Evolutionary conservation across 2,797 vertebrate species (phyloP).

Genomic region (Melopsittacus undulatus): DNA sequence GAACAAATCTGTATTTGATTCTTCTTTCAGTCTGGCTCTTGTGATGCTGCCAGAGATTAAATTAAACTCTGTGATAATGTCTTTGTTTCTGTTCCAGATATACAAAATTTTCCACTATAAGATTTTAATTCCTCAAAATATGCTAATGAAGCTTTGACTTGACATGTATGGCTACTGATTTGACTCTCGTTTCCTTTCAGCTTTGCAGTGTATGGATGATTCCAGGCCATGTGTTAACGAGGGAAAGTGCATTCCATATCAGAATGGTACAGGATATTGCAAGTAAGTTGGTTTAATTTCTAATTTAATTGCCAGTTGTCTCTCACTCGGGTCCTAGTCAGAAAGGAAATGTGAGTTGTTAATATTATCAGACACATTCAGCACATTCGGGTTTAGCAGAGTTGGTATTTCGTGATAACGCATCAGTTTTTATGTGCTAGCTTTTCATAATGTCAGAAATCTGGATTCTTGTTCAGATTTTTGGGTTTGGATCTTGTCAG

Average conservation of each 20-base stretch:
- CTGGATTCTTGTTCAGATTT: not conserved
- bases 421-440: not conserved
- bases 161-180: not conserved
- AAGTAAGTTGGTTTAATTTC: slow-evolving; percentile 81
- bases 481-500: not conserved
- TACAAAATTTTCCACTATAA: not conserved
- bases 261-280: slow-evolving; percentile 91
- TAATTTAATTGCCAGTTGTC: not conserved
- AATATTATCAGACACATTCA: not conserved
- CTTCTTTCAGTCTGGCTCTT: not conserved
- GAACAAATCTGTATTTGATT: slow-evolving; percentile 20
- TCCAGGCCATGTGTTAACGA: slow-evolving; percentile 90
- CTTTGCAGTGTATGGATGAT: slow-evolving; percentile 88
- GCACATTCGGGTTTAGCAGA: not conserved
- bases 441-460: not conserved
- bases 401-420: not conserved
- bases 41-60: slow-evolving; percentile 3
- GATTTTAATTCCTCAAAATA: not conserved
- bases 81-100: slow-evolving; percentile 20
- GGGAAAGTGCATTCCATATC: slow-evolving; percentile 85
- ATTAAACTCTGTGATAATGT: not conserved
- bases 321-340: not conserved
- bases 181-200: slow-evolving; percentile 75
- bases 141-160: slow-evolving; percentile 12
- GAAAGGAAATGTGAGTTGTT: not conserved